Evolutionary conservation across 1,140 invertebrate genomes (phyloP).

Genomic region (Vanessa atalanta): DNA sequence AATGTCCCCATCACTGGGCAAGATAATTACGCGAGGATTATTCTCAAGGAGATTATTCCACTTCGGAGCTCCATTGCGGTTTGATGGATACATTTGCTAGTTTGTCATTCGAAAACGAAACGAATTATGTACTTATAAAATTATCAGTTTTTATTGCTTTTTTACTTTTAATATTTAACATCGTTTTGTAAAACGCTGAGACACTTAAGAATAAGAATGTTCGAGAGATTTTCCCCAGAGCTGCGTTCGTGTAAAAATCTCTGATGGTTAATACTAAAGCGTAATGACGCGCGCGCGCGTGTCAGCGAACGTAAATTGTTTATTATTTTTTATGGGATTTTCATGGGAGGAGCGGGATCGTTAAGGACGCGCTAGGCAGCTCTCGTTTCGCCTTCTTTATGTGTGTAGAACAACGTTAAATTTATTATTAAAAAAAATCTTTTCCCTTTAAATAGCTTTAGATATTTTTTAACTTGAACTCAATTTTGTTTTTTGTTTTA

Average conservation of each 20-base stretch:
- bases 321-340: constrained; percentile 79
- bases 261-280: constrained; percentile 57
- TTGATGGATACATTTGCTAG: no score
- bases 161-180: not conserved
- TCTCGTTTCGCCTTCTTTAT: constrained; percentile 32
- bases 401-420: not conserved
- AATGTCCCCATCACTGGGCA: no score
- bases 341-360: constrained; percentile 57
- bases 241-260: constrained; percentile 59
- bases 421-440: not conserved
- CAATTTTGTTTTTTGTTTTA: not conserved
- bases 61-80: no score
- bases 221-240: constrained; percentile 30
- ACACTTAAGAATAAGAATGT: constrained; percentile 2
- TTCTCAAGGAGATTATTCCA: no score
- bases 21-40: no score
- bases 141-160: no score
- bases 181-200: not conserved
- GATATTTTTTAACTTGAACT: not conserved
- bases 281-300: constrained; percentile 67
- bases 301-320: constrained; percentile 77
- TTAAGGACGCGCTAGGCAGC: constrained; percentile 42
- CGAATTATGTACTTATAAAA: no score
- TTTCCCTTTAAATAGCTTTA: not conserved
- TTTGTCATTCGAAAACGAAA: no score